Evolutionary conservation across 2,797 vertebrate genomes (phyloP).

Genomic region (Phataginus tricuspis): DNA sequence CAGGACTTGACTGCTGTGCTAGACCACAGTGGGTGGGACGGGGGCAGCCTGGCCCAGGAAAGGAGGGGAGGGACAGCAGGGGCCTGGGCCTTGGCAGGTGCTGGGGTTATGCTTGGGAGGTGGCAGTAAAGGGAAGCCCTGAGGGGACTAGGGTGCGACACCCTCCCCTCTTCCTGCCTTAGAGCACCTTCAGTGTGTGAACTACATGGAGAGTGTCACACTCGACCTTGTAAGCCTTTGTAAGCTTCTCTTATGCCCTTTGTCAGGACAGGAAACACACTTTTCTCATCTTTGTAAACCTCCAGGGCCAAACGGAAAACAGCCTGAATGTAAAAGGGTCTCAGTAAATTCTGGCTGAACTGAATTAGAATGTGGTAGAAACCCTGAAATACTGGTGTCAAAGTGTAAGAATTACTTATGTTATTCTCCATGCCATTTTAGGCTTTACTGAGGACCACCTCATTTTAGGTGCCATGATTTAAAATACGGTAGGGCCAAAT

Average conservation of each 20-base stretch:
- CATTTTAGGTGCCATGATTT: background rate
- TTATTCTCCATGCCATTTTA: background rate
- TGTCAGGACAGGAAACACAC: background rate
- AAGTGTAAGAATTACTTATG: background rate
- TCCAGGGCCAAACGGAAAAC: background rate
- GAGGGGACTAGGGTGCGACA: no score
- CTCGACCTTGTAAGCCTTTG: background rate
- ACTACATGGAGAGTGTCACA: fast-evolving
- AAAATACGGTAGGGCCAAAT: background rate
- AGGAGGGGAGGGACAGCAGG: background rate
- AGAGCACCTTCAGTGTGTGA: background rate
- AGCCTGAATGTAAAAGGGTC: background rate
- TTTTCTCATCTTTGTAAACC: background rate
- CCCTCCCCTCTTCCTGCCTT: background rate
- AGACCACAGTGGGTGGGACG: background rate
- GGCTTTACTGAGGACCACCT: background rate
- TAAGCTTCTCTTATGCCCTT: background rate
- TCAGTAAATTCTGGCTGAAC: background rate
- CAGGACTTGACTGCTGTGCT: background rate
- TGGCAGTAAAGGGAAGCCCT: background rate
- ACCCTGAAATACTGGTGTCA: background rate
- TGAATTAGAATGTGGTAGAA: background rate
- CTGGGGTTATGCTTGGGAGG: background rate
- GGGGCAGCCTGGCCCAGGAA: background rate
- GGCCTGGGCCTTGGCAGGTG: background rate